Conservation (phyloP, 2,797 vertebrate genomes). For the Oceanodroma leucorhoa region DNA sequence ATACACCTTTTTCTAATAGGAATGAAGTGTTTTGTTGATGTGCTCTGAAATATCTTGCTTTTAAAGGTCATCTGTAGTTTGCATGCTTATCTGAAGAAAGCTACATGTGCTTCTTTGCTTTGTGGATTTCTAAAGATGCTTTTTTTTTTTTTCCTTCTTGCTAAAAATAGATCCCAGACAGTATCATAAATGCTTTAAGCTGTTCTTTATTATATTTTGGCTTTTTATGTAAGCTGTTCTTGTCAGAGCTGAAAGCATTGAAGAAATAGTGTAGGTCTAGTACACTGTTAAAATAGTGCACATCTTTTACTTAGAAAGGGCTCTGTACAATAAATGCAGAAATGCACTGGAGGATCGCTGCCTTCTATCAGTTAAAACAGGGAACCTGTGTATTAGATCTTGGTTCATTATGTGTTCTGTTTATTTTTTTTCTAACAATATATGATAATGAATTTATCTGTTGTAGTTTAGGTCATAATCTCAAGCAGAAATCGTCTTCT, state of each 20-base stretch:
- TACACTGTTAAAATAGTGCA: neutral
- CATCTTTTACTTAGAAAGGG: neutral
- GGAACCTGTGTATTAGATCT: neutral
- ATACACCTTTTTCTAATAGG: neutral
- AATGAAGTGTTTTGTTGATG: neutral
- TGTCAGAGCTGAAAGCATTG: neutral
- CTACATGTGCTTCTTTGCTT: neutral
- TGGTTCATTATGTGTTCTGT: neutral
- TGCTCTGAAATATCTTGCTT: neutral
- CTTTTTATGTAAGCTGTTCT: neutral
- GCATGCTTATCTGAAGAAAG: neutral
- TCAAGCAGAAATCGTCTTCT: neutral
- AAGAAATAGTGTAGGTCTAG: neutral
- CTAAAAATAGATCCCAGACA: neutral
- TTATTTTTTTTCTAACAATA: neutral
- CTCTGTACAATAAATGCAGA: neutral
- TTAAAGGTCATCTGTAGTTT: neutral
- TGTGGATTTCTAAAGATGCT: neutral
- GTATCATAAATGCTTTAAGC: neutral
- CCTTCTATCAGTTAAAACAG: neutral
- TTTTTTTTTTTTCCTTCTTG: neutral
- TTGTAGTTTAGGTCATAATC: neutral
- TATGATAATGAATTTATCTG: neutral
- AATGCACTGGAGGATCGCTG: neutral
- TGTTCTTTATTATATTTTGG: neutral